A percentile compares a stretch with the other conserved stretches of the same genome.
Conservation (phyloP, 2,888 invertebrate genomes). For the Agrotis exclamationis region DNA sequence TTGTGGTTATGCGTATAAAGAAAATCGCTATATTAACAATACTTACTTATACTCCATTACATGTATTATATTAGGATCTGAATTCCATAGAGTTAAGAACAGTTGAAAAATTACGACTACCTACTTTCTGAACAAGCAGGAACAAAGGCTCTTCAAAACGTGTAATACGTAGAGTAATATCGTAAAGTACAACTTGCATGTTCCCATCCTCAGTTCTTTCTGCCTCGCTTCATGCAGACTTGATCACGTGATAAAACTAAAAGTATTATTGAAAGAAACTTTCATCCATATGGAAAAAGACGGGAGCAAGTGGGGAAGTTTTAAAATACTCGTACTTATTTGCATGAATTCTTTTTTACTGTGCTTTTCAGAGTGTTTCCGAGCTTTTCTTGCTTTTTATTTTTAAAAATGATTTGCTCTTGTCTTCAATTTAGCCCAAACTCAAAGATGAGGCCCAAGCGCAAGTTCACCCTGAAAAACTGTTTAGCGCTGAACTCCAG, state of each 20-base stretch:
- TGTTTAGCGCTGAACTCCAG: no score
- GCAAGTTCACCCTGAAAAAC: no score
- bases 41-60: no score
- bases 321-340: slow-evolving; percentile 5
- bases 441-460: no score
- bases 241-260: not conserved
- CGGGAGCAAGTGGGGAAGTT: not conserved
- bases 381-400: no score
- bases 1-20: no score
- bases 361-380: slow-evolving; percentile 1
- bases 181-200: slow-evolving; percentile 15
- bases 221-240: not conserved
- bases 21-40: not conserved
- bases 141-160: slow-evolving; percentile 21
- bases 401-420: no score
- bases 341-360: not conserved
- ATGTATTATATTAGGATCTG: no score
- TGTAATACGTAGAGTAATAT: not conserved
- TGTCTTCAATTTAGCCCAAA: no score
- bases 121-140: slow-evolving; percentile 12
- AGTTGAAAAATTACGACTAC: slow-evolving; percentile 12
- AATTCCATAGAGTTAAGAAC: slow-evolving; percentile 1
- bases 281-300: not conserved
- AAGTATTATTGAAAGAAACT: slow-evolving; percentile 3
- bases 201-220: not conserved